Conservation (phyloP, 1,140 invertebrate genomes). For the Drosophila bifasciata region DNA sequence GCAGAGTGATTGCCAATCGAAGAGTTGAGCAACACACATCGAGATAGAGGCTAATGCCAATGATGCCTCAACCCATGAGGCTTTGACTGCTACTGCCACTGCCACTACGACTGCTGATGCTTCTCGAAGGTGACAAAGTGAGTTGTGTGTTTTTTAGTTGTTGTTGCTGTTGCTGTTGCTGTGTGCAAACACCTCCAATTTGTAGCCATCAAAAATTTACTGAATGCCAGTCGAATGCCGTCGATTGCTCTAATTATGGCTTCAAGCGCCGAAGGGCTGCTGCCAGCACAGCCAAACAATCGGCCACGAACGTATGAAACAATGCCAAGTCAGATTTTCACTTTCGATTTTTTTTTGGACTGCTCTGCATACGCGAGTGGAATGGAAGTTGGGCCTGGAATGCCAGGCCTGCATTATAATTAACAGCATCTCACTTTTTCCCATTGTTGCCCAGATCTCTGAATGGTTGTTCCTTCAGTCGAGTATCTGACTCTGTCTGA, state of each 20-base stretch:
- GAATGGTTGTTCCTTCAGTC: conserved; percentile 26
- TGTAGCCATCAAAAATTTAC: conserved; percentile 30
- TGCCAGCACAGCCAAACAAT: too few relatives aligned
- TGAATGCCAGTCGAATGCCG: background rate
- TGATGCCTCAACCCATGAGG: conserved; percentile 16
- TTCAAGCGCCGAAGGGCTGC: conserved; percentile 7
- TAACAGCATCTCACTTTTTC: conserved; percentile 66
- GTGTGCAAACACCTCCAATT: conserved; percentile 46
- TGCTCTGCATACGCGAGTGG: conserved; percentile 36
- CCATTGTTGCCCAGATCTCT: conserved; percentile 57
- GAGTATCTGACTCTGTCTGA: conserved; percentile 11
- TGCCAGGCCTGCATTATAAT: conserved; percentile 61
- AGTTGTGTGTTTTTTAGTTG: conserved; percentile 33
- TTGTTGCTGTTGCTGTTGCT: conserved; percentile 7
- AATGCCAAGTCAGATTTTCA: conserved; percentile 54
- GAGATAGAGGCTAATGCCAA: conserved; percentile 69
- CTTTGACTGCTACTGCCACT: conserved; percentile 22
- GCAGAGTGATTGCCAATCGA: conserved; percentile 77
- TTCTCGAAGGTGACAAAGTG: conserved; percentile 78
- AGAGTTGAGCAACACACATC: conserved; percentile 71
- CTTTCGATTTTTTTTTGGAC: conserved; percentile 68
- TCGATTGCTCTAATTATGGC: conserved; percentile 69
- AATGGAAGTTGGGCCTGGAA: background rate
- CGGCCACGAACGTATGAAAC: conserved; percentile 34
- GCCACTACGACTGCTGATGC: conserved; percentile 31